Conservation (phyloP, 1,140 invertebrate genomes). For the Eupeodes corollae region DNA sequence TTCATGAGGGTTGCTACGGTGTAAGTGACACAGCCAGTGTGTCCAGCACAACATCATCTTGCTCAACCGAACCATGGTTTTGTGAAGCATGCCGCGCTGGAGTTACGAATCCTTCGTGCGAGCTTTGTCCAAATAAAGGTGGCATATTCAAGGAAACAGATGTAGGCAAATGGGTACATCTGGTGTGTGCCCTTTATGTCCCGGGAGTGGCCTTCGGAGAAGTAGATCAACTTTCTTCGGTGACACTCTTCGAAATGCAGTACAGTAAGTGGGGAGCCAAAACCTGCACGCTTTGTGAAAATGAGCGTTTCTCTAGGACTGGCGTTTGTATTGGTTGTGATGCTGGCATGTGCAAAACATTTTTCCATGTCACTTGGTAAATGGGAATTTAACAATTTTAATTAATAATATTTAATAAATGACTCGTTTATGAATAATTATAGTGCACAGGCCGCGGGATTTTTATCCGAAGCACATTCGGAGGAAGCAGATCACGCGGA, state of each 20-base stretch:
- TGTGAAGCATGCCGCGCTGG: constrained; percentile 95
- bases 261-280: constrained; percentile 92
- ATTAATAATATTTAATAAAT: background rate
- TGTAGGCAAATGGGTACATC: constrained; percentile 93
- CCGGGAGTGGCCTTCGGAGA: constrained; percentile 96
- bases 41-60: constrained; percentile 79
- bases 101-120: constrained; percentile 71
- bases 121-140: constrained; percentile 77
- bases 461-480: constrained; percentile 83
- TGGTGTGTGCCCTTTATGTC: constrained; percentile 92
- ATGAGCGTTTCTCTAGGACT: constrained; percentile 72
- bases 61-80: constrained; percentile 95
- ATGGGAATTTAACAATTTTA: constrained; percentile 8
- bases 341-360: constrained; percentile 93
- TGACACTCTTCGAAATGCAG: constrained; percentile 90
- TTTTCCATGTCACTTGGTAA: constrained; percentile 96
- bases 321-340: constrained; percentile 95
- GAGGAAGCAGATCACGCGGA: constrained; percentile 91
- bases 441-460: constrained; percentile 85
- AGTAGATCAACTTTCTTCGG: constrained; percentile 72
- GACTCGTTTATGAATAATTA: constrained; percentile 21
- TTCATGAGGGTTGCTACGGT: constrained; percentile 96
- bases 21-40: constrained; percentile 85
- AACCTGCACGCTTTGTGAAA: constrained; percentile 74
- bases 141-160: constrained; percentile 96